phyloP scores from a whole-genome alignment of 2,888 invertebrate species.

The Nasonovia ribisnigri region DNA sequence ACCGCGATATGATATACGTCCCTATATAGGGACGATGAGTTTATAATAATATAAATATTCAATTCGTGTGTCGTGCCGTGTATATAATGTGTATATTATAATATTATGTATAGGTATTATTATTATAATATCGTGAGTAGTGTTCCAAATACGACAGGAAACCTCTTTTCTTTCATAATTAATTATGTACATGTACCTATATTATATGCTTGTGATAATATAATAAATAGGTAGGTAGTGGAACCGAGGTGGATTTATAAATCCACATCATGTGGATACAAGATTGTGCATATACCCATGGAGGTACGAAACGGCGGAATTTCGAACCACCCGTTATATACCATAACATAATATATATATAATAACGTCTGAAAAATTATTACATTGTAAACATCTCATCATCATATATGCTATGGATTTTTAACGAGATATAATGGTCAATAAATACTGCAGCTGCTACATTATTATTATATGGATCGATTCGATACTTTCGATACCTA shows the following conservation, averaged over 20 bases:
- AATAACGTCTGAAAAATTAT: neutral
- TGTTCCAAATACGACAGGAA: neutral
- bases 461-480: neutral
- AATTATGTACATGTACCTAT: neutral
- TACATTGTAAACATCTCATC: neutral
- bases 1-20: neutral
- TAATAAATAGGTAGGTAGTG: neutral
- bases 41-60: neutral
- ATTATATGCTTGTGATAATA: neutral
- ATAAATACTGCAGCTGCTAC: neutral
- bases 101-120: too few relatives aligned
- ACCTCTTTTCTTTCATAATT: neutral
- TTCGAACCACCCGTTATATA: neutral
- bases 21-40: neutral
- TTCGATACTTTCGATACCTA: neutral
- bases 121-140: neutral
- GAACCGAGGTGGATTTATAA: too few relatives aligned
- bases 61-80: neutral
- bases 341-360: neutral
- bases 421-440: conserved; percentile 23
- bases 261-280: neutral
- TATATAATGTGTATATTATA: neutral
- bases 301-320: neutral
- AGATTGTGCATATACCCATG: neutral
- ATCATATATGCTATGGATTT: neutral